A percentile compares a stretch with the other conserved stretches of the same genome.
These are phyloP conservation scores for Phrynocephalus vlangalii DNA, from an alignment of 2,797 vertebrate species.

Conservation along the genomic window DNA sequence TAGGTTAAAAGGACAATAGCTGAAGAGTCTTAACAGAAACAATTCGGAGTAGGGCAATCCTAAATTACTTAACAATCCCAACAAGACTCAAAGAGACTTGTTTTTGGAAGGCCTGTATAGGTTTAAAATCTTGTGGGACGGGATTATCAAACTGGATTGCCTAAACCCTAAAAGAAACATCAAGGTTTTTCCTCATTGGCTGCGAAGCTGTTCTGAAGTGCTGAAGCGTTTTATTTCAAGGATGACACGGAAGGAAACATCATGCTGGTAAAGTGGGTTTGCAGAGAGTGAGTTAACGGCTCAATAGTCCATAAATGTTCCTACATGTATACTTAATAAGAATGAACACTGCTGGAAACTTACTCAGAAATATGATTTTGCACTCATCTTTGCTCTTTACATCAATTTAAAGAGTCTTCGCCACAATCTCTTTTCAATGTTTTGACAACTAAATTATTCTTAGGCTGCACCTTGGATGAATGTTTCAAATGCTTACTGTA, in stretches of 20 bases:
- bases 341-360: not conserved
- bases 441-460: constrained; percentile 11
- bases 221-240: not conserved
- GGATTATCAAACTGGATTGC: not conserved
- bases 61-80: too few species aligned
- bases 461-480: not conserved
- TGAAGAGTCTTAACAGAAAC: too few species aligned
- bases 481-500: not conserved
- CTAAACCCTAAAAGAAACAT: not conserved
- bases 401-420: not conserved
- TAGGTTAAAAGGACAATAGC: too few species aligned
- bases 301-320: not conserved
- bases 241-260: not conserved
- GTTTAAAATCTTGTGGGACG: too few species aligned
- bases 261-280: constrained; percentile 1
- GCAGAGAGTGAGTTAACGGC: constrained; percentile 1
- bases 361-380: constrained; percentile 12
- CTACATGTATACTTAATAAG: constrained; percentile 12
- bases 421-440: not conserved
- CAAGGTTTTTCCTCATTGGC: not conserved
- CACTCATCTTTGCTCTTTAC: accelerated
- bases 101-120: not conserved
- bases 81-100: not conserved
- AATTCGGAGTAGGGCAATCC: too few species aligned
- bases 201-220: not conserved